phyloP scores from a whole-genome alignment of 2,113 vertebrate species.

The Phaethon lepturus region DNA sequence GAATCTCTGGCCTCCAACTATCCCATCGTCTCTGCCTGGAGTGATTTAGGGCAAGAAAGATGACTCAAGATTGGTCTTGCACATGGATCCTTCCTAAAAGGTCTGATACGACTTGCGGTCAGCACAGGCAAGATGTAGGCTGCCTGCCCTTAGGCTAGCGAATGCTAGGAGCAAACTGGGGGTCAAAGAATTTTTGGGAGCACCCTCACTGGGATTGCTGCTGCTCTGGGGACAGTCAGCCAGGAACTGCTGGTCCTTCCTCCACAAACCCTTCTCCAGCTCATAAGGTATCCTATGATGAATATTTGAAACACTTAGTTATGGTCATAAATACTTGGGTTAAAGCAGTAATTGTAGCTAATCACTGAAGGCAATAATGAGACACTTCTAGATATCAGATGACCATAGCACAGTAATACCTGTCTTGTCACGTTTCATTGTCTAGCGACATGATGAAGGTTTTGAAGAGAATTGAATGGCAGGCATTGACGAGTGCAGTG shows the following conservation, averaged over 20 bases:
- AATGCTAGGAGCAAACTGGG: neutral
- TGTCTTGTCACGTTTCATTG: constrained; percentile 59
- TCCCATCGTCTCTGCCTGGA: neutral
- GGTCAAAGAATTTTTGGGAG: neutral
- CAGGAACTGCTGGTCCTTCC: neutral
- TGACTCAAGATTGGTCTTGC: neutral
- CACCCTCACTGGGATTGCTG: neutral
- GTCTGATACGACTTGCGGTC: neutral
- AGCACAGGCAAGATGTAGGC: neutral
- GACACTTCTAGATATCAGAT: constrained; percentile 38
- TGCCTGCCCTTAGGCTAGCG: neutral
- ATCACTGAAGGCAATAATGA: constrained; percentile 56
- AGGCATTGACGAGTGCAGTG: neutral
- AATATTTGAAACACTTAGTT: constrained; percentile 8
- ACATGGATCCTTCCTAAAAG: neutral
- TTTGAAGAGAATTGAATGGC: constrained; percentile 59
- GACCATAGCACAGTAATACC: constrained; percentile 43
- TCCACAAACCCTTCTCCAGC: neutral
- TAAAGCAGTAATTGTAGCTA: constrained; percentile 53
- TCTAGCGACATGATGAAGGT: constrained; percentile 33
- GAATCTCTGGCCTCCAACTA: neutral
- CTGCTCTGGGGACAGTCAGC: neutral
- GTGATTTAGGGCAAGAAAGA: neutral
- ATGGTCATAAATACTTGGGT: neutral
- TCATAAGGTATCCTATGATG: neutral